Base-by-base conservation (phyloP, 2,797 vertebrate genomes). In the Esox lucius region DNA sequence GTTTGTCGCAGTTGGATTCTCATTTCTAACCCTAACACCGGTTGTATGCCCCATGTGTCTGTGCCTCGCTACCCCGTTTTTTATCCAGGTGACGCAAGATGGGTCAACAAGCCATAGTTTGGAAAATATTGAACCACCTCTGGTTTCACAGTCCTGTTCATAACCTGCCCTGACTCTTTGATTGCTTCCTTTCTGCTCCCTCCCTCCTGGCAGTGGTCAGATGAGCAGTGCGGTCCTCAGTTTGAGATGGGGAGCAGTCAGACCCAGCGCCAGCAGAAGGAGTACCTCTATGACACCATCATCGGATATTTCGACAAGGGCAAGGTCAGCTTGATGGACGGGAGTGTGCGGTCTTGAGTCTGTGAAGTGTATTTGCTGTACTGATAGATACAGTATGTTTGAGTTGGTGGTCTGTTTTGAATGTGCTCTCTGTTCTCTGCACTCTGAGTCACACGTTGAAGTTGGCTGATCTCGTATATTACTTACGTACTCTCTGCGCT, bases 271-370 rank as follows among this genome's bases (percentile, higher is more conserved):
- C 97, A 98, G 85, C 93, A 99, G 81, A 99, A 99, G 86, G 98
- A 98, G 86, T 93, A 88, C 0, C 93, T 99, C 61, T 99, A 98
- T 12, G 95, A 96, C 84, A 96, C 91, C 90, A 98, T 99, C 91
- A 97, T 99, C 81, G 95, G 96, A 79, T 98, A 99, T 91, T 99
- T 99, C 73, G 97, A 99, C 93, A 97, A 98, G 93, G 98, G 98
- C 88, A 99, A 99, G 96, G 98, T 99, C 59, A 75, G 87, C 2
- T 39, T 59, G 56, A n/a, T 5, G 56, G 16, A 17, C 12, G 64
- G 15, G 64, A 2, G 26, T 33, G 4, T 22, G 24, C 12, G 8
- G 28, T 17, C 28, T 24, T 13, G 56, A 24, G 19, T 61, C 22
- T 24, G 56, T 61, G 0, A 22, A 61, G 22, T 61, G 56, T 61